Base-by-base conservation (phyloP, 2,888 invertebrate genomes). In the Bembecia ichneumoniformis region DNA sequence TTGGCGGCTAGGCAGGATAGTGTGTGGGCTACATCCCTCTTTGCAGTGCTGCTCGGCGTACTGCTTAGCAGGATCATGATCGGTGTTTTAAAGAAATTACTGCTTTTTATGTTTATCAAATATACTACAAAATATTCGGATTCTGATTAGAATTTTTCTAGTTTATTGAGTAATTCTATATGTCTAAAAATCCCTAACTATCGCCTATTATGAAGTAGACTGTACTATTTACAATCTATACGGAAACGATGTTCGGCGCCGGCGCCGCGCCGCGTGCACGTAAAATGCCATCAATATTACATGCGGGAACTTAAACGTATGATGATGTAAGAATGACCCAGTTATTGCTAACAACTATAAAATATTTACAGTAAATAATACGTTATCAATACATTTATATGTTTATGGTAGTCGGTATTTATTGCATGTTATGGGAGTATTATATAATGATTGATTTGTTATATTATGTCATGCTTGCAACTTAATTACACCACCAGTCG, bases 231-330 rank as follows among this genome's bases (percentile, higher is more conserved):
- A 54, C 56, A 62, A 63, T 61, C 62, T 57, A 56, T 61, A 58
- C 59, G 60, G 58, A 62, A 58, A 58, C 52, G 57, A 7, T 44
- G 48, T 47, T 16, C 51, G 53, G 56, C 56, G 56, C 57, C 60
- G 58, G 59, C 56, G 53, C 53, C 55, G 54, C 52, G 52, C 49
- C 52, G 15, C 15, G 13, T 40, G 40, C n/a, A 14, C 14, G 13
- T 15, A 44, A 10, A 44, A 44, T 44, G 44, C 15, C 44, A 44
- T 44, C 44, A 11, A 44, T 44, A 17, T 44, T 44, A 17, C 17
- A 40, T 40, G 40, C 40, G 40, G 40, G 40, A 40, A 40, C 3
- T 40, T 40, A 4, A 40, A 40, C 40, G 13, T 14, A 40, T 40
- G 40, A 13, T 40, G 40, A 40, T 40, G 40, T 40, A 40, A 40